phyloP scores from a whole-genome alignment of 2,888 invertebrate species.

The Ochlodes sylvanus region DNA sequence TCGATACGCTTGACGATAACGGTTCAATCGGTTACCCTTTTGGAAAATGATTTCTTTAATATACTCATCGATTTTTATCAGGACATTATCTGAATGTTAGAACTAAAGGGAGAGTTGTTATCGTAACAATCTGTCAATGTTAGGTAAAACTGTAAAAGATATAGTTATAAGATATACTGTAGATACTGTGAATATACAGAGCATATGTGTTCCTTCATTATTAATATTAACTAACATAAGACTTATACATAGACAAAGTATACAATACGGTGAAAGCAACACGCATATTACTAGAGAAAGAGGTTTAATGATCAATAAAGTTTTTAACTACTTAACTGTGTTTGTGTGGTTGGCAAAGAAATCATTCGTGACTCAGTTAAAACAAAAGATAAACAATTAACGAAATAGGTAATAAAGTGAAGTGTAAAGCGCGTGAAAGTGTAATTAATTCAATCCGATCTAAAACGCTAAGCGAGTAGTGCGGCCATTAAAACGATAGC shows the following conservation, averaged over 20 bases:
- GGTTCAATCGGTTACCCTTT: constrained; percentile 45
- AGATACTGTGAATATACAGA: not conserved
- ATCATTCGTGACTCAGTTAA: constrained; percentile 4
- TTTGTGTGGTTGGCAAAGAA: not conserved
- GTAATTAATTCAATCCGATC: constrained; percentile 47
- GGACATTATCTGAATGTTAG: constrained; percentile 4
- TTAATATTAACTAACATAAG: not conserved
- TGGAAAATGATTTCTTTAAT: constrained; percentile 33
- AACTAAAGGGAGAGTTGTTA: not conserved
- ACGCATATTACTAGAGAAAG: not conserved
- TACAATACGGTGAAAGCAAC: not conserved
- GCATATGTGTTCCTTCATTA: not conserved
- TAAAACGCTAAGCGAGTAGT: constrained; percentile 42
- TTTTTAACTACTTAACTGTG: not conserved
- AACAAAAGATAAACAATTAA: constrained; percentile 24
- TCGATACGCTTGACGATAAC: constrained; percentile 63
- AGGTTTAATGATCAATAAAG: not conserved
- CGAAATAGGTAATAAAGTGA: constrained; percentile 38
- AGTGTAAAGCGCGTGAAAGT: constrained; percentile 46
- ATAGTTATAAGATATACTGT: not conserved
- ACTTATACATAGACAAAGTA: not conserved
- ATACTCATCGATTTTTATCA: constrained; percentile 9
- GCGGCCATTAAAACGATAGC: constrained; percentile 44
- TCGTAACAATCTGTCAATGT: not conserved
- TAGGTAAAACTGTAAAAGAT: not conserved